phyloP scores from a whole-genome alignment of 2,888 invertebrate species.

The Boloria euphrosyne region DNA sequence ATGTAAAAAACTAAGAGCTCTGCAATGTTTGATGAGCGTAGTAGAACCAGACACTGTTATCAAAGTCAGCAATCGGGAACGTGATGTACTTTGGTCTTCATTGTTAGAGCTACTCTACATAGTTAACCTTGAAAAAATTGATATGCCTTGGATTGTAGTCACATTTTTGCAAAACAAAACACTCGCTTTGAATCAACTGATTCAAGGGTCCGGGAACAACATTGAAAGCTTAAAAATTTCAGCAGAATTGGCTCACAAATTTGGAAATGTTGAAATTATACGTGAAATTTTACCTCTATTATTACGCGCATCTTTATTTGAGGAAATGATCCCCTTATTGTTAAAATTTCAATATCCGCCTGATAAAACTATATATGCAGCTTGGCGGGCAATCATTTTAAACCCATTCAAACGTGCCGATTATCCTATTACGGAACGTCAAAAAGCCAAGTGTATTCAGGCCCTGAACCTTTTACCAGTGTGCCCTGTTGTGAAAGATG shows the following conservation, averaged over 20 bases:
- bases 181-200: conserved; percentile 66
- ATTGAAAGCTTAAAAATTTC: conserved; percentile 64
- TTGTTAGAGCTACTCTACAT: conserved; percentile 69
- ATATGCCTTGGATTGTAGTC: conserved; percentile 75
- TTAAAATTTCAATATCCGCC: conserved; percentile 61
- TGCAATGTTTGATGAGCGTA: conserved; percentile 76
- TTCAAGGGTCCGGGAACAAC: conserved; percentile 62
- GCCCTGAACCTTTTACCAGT: conserved; percentile 71
- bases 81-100: conserved; percentile 69
- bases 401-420: conserved; percentile 75
- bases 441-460: conserved; percentile 69
- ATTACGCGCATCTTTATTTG: conserved; percentile 60
- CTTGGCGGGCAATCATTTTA: conserved; percentile 72
- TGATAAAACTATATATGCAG: conserved; percentile 61
- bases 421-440: conserved; percentile 74
- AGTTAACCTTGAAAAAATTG: conserved; percentile 69
- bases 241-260: conserved; percentile 61
- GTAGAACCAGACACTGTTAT: conserved; percentile 72
- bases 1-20: conserved; percentile 72
- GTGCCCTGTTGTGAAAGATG: conserved; percentile 72
- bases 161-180: conserved; percentile 71
- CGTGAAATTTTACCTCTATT: conserved; percentile 60
- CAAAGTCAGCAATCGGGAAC: conserved; percentile 70
- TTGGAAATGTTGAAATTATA: conserved; percentile 58
- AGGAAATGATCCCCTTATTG: conserved; percentile 70